Conservation (phyloP, 1,140 invertebrate genomes). For the Trichonephila inaurata region DNA sequence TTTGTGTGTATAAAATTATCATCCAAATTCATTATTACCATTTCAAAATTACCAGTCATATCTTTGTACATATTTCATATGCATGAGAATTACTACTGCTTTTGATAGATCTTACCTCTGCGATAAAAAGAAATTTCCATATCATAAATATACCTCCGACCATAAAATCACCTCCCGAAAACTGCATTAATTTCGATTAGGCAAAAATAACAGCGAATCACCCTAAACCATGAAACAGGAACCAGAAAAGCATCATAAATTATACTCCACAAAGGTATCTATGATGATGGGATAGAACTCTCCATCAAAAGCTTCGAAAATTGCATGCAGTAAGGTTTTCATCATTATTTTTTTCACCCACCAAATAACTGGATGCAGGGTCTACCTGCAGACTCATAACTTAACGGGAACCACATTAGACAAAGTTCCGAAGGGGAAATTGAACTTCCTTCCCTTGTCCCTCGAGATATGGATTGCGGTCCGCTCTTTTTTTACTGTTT, state of each 20-base stretch:
- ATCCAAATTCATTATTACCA: too few relatives aligned
- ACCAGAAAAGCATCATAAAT: background rate
- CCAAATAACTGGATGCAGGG: constrained; percentile 24
- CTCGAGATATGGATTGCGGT: background rate
- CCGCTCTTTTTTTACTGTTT: background rate
- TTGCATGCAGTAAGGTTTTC: background rate
- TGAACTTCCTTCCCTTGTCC: constrained; percentile 39
- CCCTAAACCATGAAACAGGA: constrained; percentile 3
- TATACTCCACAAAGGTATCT: background rate
- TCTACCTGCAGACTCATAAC: constrained; percentile 24
- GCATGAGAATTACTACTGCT: too few relatives aligned
- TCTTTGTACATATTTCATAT: too few relatives aligned
- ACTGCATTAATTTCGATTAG: background rate
- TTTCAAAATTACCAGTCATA: too few relatives aligned
- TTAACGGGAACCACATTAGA: constrained; percentile 47
- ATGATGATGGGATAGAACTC: constrained; percentile 22
- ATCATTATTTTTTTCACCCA: background rate
- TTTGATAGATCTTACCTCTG: too few relatives aligned
- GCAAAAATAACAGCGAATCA: background rate
- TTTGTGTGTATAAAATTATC: too few relatives aligned
- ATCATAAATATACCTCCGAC: background rate
- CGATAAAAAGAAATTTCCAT: background rate
- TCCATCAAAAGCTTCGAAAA: background rate
- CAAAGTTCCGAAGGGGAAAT: constrained; percentile 40
- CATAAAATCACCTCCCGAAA: background rate